Conservation (phyloP, 2,113 vertebrate genomes). For the Vimba vimba region DNA sequence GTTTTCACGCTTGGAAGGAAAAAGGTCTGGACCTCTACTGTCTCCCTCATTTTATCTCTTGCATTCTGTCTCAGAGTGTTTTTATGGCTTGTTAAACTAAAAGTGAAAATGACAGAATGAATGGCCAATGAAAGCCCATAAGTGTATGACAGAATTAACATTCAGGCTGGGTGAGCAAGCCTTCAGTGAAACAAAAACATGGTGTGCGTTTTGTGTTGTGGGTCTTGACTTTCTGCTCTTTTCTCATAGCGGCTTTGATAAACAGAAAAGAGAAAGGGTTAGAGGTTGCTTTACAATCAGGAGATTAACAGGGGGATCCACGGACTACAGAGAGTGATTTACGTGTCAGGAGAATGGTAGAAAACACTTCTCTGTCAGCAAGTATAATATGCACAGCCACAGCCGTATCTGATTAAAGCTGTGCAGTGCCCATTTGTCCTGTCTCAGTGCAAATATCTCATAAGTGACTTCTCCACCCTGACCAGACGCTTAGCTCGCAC, state of each 20-base stretch:
- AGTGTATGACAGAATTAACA: background rate
- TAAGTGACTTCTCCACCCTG: slow-evolving; percentile 20
- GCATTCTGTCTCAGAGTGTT: background rate
- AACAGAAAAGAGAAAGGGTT: slow-evolving; percentile 2
- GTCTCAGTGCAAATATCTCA: slow-evolving; percentile 7
- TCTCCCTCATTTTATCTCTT: slow-evolving; percentile 23
- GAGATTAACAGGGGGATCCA: slow-evolving; percentile 11
- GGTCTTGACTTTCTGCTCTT: background rate
- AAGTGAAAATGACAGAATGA: slow-evolving; percentile 21
- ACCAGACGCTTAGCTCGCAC: slow-evolving; percentile 38
- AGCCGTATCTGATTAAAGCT: slow-evolving; percentile 23
- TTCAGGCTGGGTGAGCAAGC: background rate
- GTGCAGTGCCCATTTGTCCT: background rate
- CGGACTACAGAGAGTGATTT: slow-evolving; percentile 61
- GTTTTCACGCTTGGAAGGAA: slow-evolving; percentile 3
- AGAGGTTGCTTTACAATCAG: background rate
- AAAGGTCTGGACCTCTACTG: slow-evolving; percentile 26
- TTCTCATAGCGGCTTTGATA: background rate
- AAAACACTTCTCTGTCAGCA: background rate
- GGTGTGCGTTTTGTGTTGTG: background rate
- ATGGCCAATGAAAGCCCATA: background rate
- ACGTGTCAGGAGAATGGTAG: slow-evolving; percentile 49
- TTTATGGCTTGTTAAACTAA: slow-evolving; percentile 58
- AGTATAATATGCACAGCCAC: slow-evolving; percentile 50
- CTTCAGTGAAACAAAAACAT: background rate